phyloP scores from a whole-genome alignment of 1,140 invertebrate genomes.

The Amyelois transitella region DNA sequence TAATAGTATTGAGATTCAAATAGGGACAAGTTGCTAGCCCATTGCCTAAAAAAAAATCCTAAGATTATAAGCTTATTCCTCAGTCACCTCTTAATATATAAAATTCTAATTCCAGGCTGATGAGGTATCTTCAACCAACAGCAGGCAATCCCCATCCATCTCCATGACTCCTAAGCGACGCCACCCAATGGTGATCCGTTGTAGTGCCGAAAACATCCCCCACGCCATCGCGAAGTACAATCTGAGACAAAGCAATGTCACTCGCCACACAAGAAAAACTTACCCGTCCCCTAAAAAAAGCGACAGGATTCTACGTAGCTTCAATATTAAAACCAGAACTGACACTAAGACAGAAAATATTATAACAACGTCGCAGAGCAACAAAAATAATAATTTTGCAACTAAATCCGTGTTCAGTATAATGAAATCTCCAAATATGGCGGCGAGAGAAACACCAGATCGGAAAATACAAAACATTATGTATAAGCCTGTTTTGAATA shows the following conservation, averaged over 20 bases:
- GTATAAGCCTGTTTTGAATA: slow-evolving; percentile 13
- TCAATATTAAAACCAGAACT: slow-evolving; percentile 20
- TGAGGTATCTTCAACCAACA: slow-evolving; percentile 27
- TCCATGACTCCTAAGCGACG: slow-evolving; percentile 30
- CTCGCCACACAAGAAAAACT: not conserved
- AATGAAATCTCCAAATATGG: too few relatives aligned
- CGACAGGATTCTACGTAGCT: slow-evolving; percentile 43
- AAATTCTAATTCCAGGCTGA: slow-evolving; percentile 15
- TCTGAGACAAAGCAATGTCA: slow-evolving; percentile 3
- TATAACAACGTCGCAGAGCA: too few relatives aligned
- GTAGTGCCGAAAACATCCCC: slow-evolving; percentile 13
- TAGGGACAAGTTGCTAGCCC: too few relatives aligned
- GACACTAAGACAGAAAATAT: too few relatives aligned
- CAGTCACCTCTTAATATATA: too few relatives aligned
- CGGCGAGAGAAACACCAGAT: not conserved
- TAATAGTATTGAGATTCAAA: too few relatives aligned
- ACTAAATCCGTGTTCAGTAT: too few relatives aligned
- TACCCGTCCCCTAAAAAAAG: slow-evolving; percentile 14
- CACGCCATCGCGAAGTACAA: slow-evolving; percentile 10
- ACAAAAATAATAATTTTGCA: too few relatives aligned
- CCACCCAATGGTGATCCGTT: slow-evolving; percentile 13
- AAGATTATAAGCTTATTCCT: too few relatives aligned
- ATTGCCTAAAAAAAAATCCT: too few relatives aligned
- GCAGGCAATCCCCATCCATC: slow-evolving; percentile 34
- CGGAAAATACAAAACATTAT: not conserved